Conservation (phyloP, 1,140 invertebrate species). For the Nixonia krombeini region DNA sequence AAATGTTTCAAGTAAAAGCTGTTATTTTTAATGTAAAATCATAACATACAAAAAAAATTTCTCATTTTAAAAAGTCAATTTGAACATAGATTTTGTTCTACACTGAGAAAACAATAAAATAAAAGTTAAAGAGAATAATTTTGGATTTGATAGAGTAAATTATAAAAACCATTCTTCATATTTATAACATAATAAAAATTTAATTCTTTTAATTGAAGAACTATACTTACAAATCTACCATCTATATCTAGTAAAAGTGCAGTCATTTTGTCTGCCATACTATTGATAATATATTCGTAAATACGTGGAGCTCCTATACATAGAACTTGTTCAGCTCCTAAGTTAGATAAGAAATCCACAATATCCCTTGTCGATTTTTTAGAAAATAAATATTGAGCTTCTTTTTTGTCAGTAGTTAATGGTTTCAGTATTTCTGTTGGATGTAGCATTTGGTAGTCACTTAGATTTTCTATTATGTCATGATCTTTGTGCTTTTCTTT, state of each 20-base stretch:
- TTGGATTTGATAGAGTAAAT: too few relatives aligned
- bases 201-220: not conserved
- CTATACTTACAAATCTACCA: constrained; percentile 76
- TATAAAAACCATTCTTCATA: too few relatives aligned
- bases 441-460: constrained; percentile 69
- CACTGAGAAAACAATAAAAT: too few relatives aligned
- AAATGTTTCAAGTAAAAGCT: too few relatives aligned
- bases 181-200: not conserved
- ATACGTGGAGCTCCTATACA: constrained; percentile 86
- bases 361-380: constrained; percentile 73
- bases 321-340: constrained; percentile 76
- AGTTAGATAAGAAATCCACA: constrained; percentile 69
- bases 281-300: constrained; percentile 77
- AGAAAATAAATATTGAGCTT: constrained; percentile 84
- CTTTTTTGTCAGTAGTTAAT: constrained; percentile 77
- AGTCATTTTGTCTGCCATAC: constrained; percentile 68
- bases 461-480: constrained; percentile 65
- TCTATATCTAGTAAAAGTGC: constrained; percentile 86
- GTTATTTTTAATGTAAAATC: too few relatives aligned
- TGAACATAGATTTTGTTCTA: too few relatives aligned
- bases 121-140: too few relatives aligned
- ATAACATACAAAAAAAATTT: too few relatives aligned
- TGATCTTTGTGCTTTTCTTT: constrained; percentile 70
- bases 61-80: too few relatives aligned
- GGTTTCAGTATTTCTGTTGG: constrained; percentile 76